phyloP scores from a whole-genome alignment of 1,140 invertebrate genomes.

The Pemphigus obesinymphae region DNA sequence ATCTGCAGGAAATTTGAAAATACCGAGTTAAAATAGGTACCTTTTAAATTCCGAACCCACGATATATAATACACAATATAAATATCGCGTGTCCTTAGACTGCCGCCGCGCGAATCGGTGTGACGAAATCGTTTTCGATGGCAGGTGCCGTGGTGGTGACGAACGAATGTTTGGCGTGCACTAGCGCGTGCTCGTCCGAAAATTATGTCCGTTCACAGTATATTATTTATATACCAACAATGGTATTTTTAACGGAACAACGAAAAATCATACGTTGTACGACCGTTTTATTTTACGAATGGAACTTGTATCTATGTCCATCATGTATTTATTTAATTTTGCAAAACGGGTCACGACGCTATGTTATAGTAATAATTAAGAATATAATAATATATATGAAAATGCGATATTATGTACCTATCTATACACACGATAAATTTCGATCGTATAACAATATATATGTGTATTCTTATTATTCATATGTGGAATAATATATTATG shows the following conservation, averaged over 20 bases:
- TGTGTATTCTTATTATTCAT: neutral
- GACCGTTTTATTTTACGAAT: neutral
- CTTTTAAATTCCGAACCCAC: too few species aligned
- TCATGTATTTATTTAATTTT: neutral
- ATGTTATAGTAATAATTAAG: neutral
- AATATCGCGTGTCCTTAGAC: neutral
- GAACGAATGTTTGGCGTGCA: neutral
- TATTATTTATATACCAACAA: neutral
- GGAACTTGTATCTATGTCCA: too few species aligned
- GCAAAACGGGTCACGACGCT: constrained; percentile 10
- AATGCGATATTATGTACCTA: neutral
- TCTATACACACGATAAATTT: neutral
- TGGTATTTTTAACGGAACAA: neutral
- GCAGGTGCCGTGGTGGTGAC: neutral
- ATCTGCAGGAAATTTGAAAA: too few species aligned
- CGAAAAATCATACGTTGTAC: neutral
- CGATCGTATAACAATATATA: neutral
- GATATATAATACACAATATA: too few species aligned
- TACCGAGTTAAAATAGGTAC: too few species aligned
- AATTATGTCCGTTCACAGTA: neutral
- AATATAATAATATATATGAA: neutral
- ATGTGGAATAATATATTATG: neutral
- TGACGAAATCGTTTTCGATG: neutral
- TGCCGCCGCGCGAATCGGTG: neutral
- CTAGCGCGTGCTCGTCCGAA: neutral